Conservation (phyloP, 2,113 vertebrate species). For the Lutjanus erythropterus region DNA sequence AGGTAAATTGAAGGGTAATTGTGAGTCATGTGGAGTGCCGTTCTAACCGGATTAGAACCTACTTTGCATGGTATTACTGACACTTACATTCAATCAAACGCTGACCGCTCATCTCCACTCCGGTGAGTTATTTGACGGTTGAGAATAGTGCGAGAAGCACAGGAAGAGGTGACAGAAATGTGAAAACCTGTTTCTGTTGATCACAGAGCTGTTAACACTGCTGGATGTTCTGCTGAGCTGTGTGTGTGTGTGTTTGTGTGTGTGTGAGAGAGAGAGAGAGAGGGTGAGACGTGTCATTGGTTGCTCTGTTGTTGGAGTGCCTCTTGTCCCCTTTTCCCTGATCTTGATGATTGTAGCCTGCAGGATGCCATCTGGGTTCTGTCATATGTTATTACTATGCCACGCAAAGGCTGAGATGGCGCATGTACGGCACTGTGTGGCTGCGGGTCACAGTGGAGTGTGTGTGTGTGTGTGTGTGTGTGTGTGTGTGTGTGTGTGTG, state of each 20-base stretch:
- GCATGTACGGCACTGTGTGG: constrained; percentile 50
- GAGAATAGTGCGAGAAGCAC: constrained; percentile 15
- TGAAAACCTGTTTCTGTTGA: constrained; percentile 3
- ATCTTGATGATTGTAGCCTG: constrained; percentile 67
- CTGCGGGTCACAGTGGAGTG: constrained; percentile 41
- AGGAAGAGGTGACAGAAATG: constrained; percentile 11
- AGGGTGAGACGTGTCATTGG: constrained; percentile 23
- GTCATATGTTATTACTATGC: constrained; percentile 73
- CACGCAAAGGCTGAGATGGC: constrained; percentile 55
- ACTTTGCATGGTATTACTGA: constrained; percentile 52
- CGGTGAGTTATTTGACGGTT: constrained; percentile 14
- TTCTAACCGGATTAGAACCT: constrained; percentile 55
- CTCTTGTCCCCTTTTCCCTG: constrained; percentile 43
- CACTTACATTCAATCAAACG: constrained; percentile 50
- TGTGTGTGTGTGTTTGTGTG: constrained; percentile 3
- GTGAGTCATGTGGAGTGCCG: constrained; percentile 21
- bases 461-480: constrained; percentile 16
- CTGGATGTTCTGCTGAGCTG: neutral
- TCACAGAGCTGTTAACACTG: neutral
- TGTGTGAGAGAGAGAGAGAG: constrained; percentile 11
- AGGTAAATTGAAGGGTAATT: constrained; percentile 58
- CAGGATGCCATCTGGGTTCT: constrained; percentile 78
- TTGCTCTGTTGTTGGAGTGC: constrained; percentile 36
- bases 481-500: constrained; percentile 4
- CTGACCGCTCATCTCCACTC: constrained; percentile 11